Conservation (phyloP, 2,113 vertebrate species). For the Diadophis punctatus region DNA sequence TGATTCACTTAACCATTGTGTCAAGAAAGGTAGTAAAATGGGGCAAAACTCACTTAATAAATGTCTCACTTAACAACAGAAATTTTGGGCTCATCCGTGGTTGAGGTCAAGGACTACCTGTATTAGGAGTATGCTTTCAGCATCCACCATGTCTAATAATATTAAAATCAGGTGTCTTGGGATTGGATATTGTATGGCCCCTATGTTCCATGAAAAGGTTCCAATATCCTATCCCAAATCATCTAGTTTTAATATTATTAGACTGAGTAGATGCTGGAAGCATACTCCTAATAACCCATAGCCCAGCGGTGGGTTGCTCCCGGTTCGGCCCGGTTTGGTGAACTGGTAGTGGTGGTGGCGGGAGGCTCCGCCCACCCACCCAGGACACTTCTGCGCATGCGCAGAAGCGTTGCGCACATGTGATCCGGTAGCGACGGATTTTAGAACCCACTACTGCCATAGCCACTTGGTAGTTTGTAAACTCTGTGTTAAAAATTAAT, state of each 20-base stretch:
- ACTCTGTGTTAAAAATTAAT: background rate
- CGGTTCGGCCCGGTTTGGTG: too few relatives aligned
- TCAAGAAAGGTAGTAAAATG: background rate
- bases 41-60: background rate
- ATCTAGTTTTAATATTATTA: background rate
- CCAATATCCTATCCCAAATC: background rate
- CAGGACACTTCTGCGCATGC: too few relatives aligned
- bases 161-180: background rate
- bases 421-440: too few relatives aligned
- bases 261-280: background rate
- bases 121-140: background rate
- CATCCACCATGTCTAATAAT: background rate
- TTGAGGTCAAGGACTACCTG: background rate
- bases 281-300: background rate
- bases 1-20: background rate
- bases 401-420: too few relatives aligned
- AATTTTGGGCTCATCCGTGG: background rate
- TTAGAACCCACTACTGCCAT: too few relatives aligned
- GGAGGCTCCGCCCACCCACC: too few relatives aligned
- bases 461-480: background rate
- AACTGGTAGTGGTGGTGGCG: too few relatives aligned
- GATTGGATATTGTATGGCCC: background rate
- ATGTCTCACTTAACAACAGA: background rate
- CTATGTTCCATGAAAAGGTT: background rate
- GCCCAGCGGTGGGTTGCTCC: too few relatives aligned